Percentiles rank a stretch among this genome's conserved stretches.
Evolutionary conservation across 2,113 vertebrate genomes (phyloP).

Genomic region (Bathybates hornii): DNA sequence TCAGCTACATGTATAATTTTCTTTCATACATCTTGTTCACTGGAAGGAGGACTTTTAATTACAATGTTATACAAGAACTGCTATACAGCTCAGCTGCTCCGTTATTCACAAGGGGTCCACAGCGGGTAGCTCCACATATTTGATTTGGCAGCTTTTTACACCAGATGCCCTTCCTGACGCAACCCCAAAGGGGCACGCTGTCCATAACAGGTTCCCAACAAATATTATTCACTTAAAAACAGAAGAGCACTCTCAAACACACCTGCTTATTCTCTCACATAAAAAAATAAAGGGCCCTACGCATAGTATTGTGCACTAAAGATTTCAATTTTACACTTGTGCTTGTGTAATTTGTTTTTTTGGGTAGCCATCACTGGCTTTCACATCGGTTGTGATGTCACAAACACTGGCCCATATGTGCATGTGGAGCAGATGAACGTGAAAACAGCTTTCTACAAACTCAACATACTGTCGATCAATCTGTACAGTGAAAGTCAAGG

Average conservation of each 20-base stretch:
- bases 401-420: neutral
- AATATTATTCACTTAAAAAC: neutral
- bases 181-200: neutral
- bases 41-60: neutral
- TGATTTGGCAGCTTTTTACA: neutral
- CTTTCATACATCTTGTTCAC: neutral
- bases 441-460: conserved; percentile 11
- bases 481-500: conserved; percentile 3
- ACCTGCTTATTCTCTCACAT: neutral
- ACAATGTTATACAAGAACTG: neutral
- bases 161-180: neutral
- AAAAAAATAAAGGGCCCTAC: neutral
- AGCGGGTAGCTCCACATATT: neutral
- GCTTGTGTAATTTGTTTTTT: neutral
- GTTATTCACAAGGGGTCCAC: neutral
- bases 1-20: neutral
- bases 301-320: neutral
- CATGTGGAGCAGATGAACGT: neutral
- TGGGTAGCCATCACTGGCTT: neutral
- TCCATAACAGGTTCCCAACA: neutral
- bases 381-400: neutral
- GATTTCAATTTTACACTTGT: neutral
- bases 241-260: neutral
- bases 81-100: neutral
- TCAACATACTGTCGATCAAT: conserved; percentile 13